These are phyloP conservation scores for Haliclystus octoradiatus DNA, from an alignment of 30 jellyfish, hydroid and myxozoan genomes.

Conservation along the genomic window DNA sequence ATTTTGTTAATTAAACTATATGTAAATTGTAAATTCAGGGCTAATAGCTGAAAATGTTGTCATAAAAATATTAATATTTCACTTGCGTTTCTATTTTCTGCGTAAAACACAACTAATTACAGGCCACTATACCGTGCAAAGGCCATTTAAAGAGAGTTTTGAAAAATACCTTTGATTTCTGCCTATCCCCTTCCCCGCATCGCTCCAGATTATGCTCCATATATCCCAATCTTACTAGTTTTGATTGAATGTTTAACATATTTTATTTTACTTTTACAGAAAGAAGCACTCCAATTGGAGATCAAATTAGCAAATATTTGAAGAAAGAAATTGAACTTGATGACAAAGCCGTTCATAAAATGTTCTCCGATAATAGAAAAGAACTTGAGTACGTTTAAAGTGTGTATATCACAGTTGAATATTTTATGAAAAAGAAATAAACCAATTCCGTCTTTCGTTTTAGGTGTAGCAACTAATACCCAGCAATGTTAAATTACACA, in stretches of 20 bases:
- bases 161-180: background rate
- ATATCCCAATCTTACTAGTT: background rate
- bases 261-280: constrained; percentile 39
- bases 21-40: no score
- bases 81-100: no score
- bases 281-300: constrained; percentile 67
- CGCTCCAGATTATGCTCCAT: background rate
- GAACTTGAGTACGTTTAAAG: constrained; percentile 44
- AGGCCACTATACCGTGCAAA: background rate
- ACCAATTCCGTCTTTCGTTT: no score
- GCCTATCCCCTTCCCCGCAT: background rate
- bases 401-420: background rate
- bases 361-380: constrained; percentile 86
- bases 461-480: no score
- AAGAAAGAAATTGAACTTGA: constrained; percentile 53
- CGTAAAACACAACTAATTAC: no score
- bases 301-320: constrained; percentile 40
- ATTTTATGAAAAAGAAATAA: no score
- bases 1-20: no score
- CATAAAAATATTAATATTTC: no score
- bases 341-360: constrained; percentile 80
- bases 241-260: background rate
- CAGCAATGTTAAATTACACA: no score
- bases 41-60: no score
- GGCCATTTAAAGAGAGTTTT: background rate